phyloP scores from a whole-genome alignment of 2,113 vertebrate species.

The Phocoena phocoena region DNA sequence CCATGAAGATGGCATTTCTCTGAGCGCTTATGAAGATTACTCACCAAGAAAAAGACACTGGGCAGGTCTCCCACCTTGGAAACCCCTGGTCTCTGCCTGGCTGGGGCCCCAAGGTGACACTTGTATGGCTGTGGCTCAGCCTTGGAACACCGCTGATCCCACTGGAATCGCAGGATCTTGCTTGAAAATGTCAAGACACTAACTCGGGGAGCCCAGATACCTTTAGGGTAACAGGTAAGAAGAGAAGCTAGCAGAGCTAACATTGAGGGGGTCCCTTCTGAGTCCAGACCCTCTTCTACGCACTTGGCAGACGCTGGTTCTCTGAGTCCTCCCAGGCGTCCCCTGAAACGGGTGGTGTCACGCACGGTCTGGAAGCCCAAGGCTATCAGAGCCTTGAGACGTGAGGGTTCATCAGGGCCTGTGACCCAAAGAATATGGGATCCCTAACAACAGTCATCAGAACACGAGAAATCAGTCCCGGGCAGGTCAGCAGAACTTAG shows the following conservation, averaged over 20 bases:
- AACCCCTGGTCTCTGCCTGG: not conserved
- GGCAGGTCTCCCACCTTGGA: not conserved
- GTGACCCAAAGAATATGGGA: not conserved
- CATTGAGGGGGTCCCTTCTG: too few species aligned
- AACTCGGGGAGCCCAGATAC: not conserved
- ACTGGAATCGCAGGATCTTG: not conserved
- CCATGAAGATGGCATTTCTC: not conserved
- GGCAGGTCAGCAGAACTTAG: too few species aligned
- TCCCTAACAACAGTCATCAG: not conserved
- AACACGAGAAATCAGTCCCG: not conserved
- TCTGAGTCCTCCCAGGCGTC: rapidly evolving
- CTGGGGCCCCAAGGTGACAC: rapidly evolving
- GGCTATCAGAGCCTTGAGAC: not conserved
- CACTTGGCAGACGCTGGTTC: not conserved
- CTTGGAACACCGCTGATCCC: not conserved
- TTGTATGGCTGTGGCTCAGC: not conserved
- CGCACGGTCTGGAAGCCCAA: not conserved
- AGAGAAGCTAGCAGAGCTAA: not conserved
- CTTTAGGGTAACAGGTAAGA: not conserved
- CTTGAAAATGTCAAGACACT: not conserved
- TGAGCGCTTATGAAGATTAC: not conserved
- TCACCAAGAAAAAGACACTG: not conserved
- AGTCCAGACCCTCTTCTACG: not conserved
- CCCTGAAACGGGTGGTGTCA: not conserved
- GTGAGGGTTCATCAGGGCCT: not conserved